Evolutionary conservation across 2,113 vertebrate genomes (phyloP), one percentile per base, ranked within the genome.

Genomic region (Neogobius melanostomus): DNA sequence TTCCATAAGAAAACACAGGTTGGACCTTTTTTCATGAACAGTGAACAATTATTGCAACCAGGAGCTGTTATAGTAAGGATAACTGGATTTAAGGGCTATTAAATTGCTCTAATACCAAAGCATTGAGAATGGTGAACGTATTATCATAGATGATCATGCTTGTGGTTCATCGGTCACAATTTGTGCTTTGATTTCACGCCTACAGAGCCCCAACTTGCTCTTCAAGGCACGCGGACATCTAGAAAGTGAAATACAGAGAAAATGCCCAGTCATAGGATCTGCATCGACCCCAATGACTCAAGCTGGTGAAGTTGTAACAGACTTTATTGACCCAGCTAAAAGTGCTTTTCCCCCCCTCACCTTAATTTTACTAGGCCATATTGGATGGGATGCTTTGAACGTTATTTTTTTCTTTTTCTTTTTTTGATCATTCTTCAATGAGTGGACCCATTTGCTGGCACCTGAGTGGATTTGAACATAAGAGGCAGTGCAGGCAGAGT

Each of bases 201-300:
- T 10, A 17, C 9, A 21, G 15, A 4, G 54, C 21, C 28, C 56
- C 42, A 59, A 44, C 14, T 45, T 44, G 42, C 36, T 3, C 43
- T 45, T 61, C 42, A 45, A 14, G 15, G 14, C 14, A 15, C 57
- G 14, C 44, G 36, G 57, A 44, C 42, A 45, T 44, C 42, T 44
- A 15, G 70, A 64, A 76, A 78, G 68, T 69, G 73, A 87, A 86
- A 86, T 89, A 36, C 4, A 85, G 89, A 72, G 59, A 89, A 84
- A 76, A 63, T 81, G 88, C 76, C 82, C 65, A 11, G 49, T 83
- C 46, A 79, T 48, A 83, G 88, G 86, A 87, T 79, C 84, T 43
- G 66, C 70, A 68, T 3, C 57, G 6, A 59, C 28, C 28, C 28
- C 7, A 12, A 8, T 59, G 56, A 15, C 10, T 42, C 17, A 42